Conservation (phyloP, 2,113 vertebrate species). For the Heteronetta atricapilla region DNA sequence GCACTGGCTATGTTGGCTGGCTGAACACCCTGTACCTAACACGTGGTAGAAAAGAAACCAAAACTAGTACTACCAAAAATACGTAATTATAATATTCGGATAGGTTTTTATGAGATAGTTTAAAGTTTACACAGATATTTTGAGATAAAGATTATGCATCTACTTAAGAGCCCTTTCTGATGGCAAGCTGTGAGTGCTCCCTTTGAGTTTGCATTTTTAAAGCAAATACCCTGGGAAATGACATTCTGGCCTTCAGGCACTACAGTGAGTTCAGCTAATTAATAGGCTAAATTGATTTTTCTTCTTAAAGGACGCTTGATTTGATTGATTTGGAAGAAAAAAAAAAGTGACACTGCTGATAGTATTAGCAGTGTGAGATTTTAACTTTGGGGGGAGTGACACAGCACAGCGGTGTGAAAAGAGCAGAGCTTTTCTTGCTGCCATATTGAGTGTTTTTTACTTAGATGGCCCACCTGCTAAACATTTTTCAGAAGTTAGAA, state of each 20-base stretch:
- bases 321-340: slow-evolving; percentile 28
- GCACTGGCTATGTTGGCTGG: neutral
- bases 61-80: neutral
- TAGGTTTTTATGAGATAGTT: neutral
- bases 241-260: slow-evolving; percentile 17
- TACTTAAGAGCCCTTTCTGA: neutral
- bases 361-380: neutral
- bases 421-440: neutral
- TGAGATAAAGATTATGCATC: neutral
- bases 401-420: neutral
- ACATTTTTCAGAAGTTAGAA: neutral
- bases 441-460: neutral
- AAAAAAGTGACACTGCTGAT: neutral
- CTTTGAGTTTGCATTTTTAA: slow-evolving; percentile 18
- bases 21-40: neutral
- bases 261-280: slow-evolving; percentile 28
- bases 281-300: slow-evolving; percentile 49
- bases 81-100: neutral
- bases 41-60: neutral
- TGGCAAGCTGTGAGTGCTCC: neutral
- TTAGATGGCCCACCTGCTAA: neutral
- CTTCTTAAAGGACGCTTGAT: neutral
- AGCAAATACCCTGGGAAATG: neutral
- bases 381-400: neutral
- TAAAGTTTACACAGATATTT: neutral